Conservation (phyloP, 64 coral and sea anemone genomes). For the Platygyra sinensis region DNA sequence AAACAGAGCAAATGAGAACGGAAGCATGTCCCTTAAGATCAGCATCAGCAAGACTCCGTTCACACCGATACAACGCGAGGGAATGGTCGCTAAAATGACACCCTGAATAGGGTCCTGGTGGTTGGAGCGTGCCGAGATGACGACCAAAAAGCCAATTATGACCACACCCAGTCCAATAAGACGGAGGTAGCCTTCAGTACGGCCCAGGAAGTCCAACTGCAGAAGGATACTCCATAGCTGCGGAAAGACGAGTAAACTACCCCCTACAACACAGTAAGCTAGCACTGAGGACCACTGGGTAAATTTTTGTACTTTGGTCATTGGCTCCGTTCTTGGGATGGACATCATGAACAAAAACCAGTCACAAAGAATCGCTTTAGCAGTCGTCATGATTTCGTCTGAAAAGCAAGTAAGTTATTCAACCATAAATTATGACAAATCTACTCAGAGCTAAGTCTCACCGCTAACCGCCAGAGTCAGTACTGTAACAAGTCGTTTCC, state of each 20-base stretch:
- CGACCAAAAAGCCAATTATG: conserved; percentile 41
- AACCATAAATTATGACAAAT: too few species aligned
- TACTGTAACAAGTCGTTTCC: too few species aligned
- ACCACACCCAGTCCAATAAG: conserved; percentile 44
- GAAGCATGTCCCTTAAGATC: conserved; percentile 22
- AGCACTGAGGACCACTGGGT: conserved; percentile 18
- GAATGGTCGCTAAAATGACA: conserved; percentile 33
- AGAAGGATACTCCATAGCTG: conserved; percentile 45
- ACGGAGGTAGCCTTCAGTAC: conserved; percentile 46
- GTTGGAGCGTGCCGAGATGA: conserved; percentile 44
- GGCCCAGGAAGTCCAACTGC: not conserved
- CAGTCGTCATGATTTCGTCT: not conserved
- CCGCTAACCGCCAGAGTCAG: too few species aligned
- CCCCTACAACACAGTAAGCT: conserved; percentile 26
- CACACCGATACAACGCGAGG: conserved; percentile 21
- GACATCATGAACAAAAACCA: conserved; percentile 52
- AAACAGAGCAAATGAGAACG: conserved; percentile 42
- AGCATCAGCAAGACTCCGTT: conserved; percentile 47
- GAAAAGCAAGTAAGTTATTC: not conserved
- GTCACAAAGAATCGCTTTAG: not conserved
- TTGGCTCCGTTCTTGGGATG: conserved; percentile 11
- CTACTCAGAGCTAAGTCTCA: too few species aligned
- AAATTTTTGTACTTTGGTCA: conserved; percentile 9
- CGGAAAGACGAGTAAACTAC: conserved; percentile 41
- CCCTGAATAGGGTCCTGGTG: conserved; percentile 6